These are phyloP conservation scores for Alligator sinensis DNA, from an alignment of 2,113 vertebrate genomes.

Conservation along the genomic window DNA sequence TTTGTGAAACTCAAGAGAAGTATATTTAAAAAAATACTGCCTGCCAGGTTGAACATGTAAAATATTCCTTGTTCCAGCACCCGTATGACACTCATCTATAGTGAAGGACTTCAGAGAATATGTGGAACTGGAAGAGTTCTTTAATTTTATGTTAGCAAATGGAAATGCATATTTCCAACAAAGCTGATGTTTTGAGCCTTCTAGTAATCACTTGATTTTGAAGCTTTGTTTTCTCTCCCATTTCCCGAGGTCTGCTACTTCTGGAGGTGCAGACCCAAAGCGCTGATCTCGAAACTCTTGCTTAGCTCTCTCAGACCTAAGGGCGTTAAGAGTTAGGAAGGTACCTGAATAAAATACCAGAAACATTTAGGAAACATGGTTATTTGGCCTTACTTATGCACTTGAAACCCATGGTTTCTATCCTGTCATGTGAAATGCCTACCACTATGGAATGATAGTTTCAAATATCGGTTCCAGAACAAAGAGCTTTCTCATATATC, in stretches of 20 bases:
- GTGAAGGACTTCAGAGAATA: conserved; percentile 35
- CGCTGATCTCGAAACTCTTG: not conserved
- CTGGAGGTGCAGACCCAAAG: not conserved
- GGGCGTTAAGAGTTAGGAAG: conserved; percentile 27
- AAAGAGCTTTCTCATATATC: not conserved
- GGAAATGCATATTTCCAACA: conserved; percentile 6
- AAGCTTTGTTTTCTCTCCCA: conserved; percentile 52
- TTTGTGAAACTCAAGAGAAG: conserved; percentile 51
- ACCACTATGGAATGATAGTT: not conserved
- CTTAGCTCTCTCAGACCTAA: not conserved
- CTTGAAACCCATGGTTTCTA: conserved; percentile 5
- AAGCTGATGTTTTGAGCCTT: conserved; percentile 30
- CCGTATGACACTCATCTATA: not conserved
- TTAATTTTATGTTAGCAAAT: conserved; percentile 38
- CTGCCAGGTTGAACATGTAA: conserved; percentile 31
- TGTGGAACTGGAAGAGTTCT: conserved; percentile 34
- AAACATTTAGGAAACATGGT: conserved; percentile 19
- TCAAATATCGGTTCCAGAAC: conserved; percentile 22
- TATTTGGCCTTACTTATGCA: conserved; percentile 12
- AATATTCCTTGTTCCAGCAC: conserved; percentile 53
- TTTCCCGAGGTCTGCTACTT: not conserved
- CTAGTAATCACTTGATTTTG: conserved; percentile 34
- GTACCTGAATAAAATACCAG: conserved; percentile 33
- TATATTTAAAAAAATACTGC: conserved; percentile 45
- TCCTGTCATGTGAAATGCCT: conserved; percentile 27